A percentile compares a stretch with the other conserved stretches of the same genome.
These are phyloP conservation scores for Meganola albula DNA, from an alignment of 2,888 invertebrate species.

Conservation along the genomic window DNA sequence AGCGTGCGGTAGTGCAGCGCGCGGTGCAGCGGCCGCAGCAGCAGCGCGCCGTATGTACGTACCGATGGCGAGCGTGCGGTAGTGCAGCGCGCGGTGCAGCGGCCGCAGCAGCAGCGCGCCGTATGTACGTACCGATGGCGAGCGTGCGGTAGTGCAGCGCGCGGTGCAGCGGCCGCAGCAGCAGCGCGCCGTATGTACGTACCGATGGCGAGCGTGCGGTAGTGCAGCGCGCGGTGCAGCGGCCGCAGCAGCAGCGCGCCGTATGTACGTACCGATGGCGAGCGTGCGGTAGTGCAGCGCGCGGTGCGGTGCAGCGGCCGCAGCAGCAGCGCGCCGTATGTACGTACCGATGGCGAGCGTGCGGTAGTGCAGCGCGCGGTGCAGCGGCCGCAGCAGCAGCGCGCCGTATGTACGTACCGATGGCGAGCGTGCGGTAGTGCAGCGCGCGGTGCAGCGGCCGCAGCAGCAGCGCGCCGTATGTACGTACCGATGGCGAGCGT, in stretches of 20 bases:
- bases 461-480: conserved; percentile 64
- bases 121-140: conserved; percentile 85
- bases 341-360: background rate
- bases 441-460: background rate
- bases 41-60: conserved; percentile 88
- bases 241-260: background rate
- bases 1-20: conserved; percentile 82
- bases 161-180: background rate
- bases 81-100: conserved; percentile 89
- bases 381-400: conserved; percentile 82
- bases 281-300: conserved; percentile 85
- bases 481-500: conserved; percentile 78
- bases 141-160: conserved; percentile 32
- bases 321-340: conserved; percentile 88
- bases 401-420: conserved; percentile 38
- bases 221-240: background rate
- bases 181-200: background rate
- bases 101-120: conserved; percentile 91
- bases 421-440: background rate
- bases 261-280: conserved; percentile 14
- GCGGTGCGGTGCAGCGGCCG: conserved; percentile 91
- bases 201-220: background rate
- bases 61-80: conserved; percentile 83
- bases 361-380: conserved; percentile 62
- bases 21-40: conserved; percentile 91